Evolutionary conservation across 2,888 invertebrate species (phyloP), one percentile per base, ranked within the genome.

Genomic region (Atethmia centrago): DNA sequence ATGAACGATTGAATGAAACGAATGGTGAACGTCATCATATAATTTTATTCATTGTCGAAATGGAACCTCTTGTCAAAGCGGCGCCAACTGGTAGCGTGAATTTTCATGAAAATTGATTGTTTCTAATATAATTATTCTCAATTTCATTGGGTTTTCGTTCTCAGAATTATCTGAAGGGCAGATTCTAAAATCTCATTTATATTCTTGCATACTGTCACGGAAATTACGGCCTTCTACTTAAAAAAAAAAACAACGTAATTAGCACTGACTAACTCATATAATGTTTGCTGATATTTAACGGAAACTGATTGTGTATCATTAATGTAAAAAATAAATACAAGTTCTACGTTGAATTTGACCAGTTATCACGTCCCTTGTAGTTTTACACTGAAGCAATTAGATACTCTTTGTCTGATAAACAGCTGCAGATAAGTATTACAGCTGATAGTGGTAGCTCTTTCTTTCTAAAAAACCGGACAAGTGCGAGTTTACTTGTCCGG

Each of bases 261-360:
- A 31, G 12, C 40, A 61, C 4, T 19, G 36, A n/a, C 1, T 55
- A 42, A 49, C 19, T 19, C 8, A 3, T 4, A 8, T 7, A 12
- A 63, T 47, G 51, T 56, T 36, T 40, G 51, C 10, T 25, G 28
- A 76, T 45, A 55, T 40, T 58, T 47, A 77, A 68, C 77, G 64
- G 73, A 74, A 70, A 74, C 45, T 56, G 80, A 77, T 80, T 70
- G 55, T 19, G 40, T 76, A 66, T 72, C 58, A 69, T 40, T 47
- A 10, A 47, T 56, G 51, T 66, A 66, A 66, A 70, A 53, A 28
- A 14, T 28, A 16, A n/a, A 49, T 47, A 47, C 10, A 19, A 72
- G 56, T 56, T n/a, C 10, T 28, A 72, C 45, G 7, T 64, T 68
- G 69, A 79, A 79, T 55, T 69, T 69, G 79, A 69, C 61, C n/a